These are phyloP conservation scores for Archips xylosteana DNA, from an alignment of 2,888 invertebrate species.

Conservation along the genomic window DNA sequence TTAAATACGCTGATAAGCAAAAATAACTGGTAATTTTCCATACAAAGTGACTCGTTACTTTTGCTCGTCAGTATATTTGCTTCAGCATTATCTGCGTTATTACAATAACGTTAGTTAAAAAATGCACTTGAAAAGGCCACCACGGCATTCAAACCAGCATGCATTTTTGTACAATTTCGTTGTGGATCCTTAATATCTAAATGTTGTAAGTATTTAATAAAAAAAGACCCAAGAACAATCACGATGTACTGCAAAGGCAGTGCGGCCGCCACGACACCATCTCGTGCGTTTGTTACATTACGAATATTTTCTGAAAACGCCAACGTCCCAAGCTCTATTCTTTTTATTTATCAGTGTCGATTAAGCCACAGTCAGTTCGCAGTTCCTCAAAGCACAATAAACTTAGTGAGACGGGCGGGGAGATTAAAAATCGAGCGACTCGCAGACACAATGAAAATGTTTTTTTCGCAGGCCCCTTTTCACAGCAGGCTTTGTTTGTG, in stretches of 20 bases:
- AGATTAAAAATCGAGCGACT: conserved; percentile 84
- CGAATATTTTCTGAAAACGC: neutral
- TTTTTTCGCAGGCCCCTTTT: conserved; percentile 80
- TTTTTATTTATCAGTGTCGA: conserved; percentile 55
- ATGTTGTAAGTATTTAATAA: too few relatives aligned
- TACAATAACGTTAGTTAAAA: too few relatives aligned
- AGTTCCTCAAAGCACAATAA: conserved; percentile 73
- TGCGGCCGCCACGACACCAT: neutral
- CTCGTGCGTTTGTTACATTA: conserved; percentile 6
- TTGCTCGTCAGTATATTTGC: too few relatives aligned
- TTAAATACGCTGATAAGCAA: neutral
- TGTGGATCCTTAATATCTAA: too few relatives aligned
- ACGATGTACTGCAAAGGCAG: neutral
- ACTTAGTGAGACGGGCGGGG: conserved; percentile 72
- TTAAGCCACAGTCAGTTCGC: conserved; percentile 60
- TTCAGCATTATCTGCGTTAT: too few relatives aligned
- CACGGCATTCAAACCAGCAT: too few relatives aligned
- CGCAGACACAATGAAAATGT: conserved; percentile 83
- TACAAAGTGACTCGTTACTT: too few relatives aligned
- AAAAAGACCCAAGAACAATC: neutral
- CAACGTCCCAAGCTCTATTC: neutral
- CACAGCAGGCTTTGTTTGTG: conserved; percentile 79
- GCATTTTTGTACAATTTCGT: too few relatives aligned
- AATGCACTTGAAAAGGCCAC: neutral
- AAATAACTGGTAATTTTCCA: too few relatives aligned